phyloP scores from a whole-genome alignment of 2,113 vertebrate genomes.

The Empidonax alnorum region DNA sequence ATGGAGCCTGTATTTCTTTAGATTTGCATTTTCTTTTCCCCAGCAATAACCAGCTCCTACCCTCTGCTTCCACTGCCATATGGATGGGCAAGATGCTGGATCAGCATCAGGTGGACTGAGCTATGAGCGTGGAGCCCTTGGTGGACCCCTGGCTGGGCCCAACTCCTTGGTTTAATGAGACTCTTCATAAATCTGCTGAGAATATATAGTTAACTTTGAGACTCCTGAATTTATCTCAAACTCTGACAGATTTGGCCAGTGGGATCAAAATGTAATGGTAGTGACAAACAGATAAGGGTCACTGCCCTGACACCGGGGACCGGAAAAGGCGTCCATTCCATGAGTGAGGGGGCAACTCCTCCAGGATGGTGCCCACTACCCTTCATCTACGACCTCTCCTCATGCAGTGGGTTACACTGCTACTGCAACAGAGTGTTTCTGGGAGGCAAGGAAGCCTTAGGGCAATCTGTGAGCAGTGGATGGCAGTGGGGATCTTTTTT shows the following conservation, averaged over 20 bases:
- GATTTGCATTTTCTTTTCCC: not conserved
- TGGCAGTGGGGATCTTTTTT: not conserved
- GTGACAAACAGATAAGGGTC: not conserved
- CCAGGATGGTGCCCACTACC: no score
- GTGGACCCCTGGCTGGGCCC: no score
- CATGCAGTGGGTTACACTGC: not conserved
- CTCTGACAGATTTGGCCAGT: not conserved
- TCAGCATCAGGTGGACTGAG: not conserved
- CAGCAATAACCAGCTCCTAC: not conserved
- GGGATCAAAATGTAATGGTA: not conserved
- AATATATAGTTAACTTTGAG: not conserved
- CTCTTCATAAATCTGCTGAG: not conserved
- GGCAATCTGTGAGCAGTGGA: not conserved
- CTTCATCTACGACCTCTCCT: not conserved
- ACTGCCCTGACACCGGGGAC: not conserved
- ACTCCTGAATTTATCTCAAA: not conserved
- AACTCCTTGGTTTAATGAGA: not conserved
- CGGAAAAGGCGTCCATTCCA: not conserved
- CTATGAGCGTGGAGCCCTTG: fast-evolving
- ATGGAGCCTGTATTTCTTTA: not conserved
- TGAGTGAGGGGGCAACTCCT: not conserved
- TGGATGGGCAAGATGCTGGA: not conserved
- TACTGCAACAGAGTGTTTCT: not conserved
- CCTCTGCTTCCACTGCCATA: not conserved
- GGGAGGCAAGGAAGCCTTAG: not conserved